A percentile compares a stretch with the other conserved stretches of the same genome.
Evolutionary conservation across 2,888 invertebrate genomes (phyloP).

Genomic region (Tenthredo distinguenda): DNA sequence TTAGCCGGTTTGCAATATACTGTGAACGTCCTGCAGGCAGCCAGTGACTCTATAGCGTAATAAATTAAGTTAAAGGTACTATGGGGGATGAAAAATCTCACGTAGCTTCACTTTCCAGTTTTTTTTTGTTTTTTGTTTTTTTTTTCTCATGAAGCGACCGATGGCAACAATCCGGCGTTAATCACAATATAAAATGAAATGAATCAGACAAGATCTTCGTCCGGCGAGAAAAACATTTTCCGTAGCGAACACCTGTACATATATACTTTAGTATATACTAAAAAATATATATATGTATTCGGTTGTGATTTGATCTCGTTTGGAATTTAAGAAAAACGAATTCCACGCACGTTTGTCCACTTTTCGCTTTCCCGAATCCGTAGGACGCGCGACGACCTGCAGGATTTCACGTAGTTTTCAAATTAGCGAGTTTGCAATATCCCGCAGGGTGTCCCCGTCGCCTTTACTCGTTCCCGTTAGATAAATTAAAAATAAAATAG

Average conservation of each 20-base stretch:
- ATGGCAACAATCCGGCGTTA: background rate
- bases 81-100: background rate
- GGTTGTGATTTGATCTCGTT: background rate
- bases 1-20: constrained; percentile 14
- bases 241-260: background rate
- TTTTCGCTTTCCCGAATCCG: background rate
- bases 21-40: background rate
- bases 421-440: constrained; percentile 13
- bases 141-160: background rate
- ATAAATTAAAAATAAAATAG: background rate
- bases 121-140: background rate
- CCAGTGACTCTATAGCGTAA: background rate
- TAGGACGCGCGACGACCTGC: background rate
- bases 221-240: background rate
- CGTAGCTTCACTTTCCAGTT: background rate
- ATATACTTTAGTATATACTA: too few relatives aligned
- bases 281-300: background rate
- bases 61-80: background rate
- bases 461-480: background rate
- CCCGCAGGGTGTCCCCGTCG: background rate
- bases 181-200: background rate
- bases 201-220: background rate
- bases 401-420: constrained; percentile 14
- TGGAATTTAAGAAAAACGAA: background rate
- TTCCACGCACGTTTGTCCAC: constrained; percentile 5